Conservation (phyloP, 1,140 invertebrate genomes). For the Tetramorium alpestre region DNA sequence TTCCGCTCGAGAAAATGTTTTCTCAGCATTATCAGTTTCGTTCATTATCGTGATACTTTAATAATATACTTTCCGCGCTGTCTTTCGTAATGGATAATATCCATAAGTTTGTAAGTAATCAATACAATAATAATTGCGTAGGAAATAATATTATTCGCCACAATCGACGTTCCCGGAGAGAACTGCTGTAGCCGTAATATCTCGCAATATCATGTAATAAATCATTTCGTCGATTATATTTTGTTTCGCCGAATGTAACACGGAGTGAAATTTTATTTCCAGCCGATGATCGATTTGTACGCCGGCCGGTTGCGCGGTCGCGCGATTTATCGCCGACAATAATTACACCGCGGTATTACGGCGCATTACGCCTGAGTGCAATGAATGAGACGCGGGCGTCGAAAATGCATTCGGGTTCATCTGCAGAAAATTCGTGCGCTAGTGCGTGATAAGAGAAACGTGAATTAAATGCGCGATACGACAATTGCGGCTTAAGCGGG, state of each 20-base stretch:
- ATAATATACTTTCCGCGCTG: not conserved
- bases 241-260: constrained; percentile 31
- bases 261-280: constrained; percentile 40
- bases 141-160: constrained; percentile 1
- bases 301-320: not conserved
- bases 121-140: not conserved
- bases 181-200: constrained; percentile 7
- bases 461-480: constrained; percentile 42
- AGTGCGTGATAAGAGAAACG: constrained; percentile 14
- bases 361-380: constrained; percentile 25
- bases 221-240: constrained; percentile 45
- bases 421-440: constrained; percentile 24
- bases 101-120: constrained; percentile 2
- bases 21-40: no score
- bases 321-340: constrained; percentile 49
- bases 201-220: constrained; percentile 29
- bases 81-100: not conserved
- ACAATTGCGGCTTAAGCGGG: constrained; percentile 44
- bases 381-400: constrained; percentile 16
- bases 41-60: no score
- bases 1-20: not conserved
- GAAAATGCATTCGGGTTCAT: constrained; percentile 18
- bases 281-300: constrained; percentile 45
- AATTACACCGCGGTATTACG: constrained; percentile 55
- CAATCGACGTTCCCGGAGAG: not conserved